Conservation (phyloP, 2,888 invertebrate genomes). For the Deilephila elpenor region DNA sequence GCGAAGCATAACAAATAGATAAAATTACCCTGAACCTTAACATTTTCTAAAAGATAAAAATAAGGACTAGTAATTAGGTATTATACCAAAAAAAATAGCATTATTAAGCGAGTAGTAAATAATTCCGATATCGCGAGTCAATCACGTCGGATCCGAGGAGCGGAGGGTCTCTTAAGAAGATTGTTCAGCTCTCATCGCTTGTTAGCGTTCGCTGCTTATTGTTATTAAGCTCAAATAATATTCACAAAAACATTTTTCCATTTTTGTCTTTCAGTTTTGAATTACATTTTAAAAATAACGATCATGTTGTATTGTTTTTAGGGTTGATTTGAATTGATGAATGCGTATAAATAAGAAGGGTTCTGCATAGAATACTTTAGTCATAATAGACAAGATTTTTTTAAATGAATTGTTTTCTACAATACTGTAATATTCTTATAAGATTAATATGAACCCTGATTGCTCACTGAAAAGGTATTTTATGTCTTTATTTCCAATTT, state of each 20-base stretch:
- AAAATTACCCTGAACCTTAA: background rate
- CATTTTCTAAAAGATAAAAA: no score
- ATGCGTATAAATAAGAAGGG: background rate
- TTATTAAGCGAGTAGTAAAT: background rate
- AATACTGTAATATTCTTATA: no score
- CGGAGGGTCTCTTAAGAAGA: constrained; percentile 37
- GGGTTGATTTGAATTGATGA: background rate
- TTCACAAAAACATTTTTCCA: constrained; percentile 25
- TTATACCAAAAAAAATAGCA: background rate
- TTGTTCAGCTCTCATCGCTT: constrained; percentile 40
- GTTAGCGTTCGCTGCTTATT: constrained; percentile 40
- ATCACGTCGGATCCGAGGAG: constrained; percentile 22
- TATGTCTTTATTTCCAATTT: no score
- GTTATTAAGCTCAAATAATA: constrained; percentile 44
- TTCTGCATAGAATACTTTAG: background rate
- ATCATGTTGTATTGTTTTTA: background rate
- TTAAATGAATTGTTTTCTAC: no score
- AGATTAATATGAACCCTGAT: no score
- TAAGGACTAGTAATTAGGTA: no score
- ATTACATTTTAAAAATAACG: constrained; percentile 16
- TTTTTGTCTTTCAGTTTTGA: constrained; percentile 1
- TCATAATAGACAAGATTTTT: no score
- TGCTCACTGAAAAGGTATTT: no score
- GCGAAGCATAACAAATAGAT: background rate
- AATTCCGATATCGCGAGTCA: constrained; percentile 1